Evolutionary conservation across 2,797 vertebrate species (phyloP), one percentile per base, ranked within the genome.

Genomic region (Gallinago solitaria): DNA sequence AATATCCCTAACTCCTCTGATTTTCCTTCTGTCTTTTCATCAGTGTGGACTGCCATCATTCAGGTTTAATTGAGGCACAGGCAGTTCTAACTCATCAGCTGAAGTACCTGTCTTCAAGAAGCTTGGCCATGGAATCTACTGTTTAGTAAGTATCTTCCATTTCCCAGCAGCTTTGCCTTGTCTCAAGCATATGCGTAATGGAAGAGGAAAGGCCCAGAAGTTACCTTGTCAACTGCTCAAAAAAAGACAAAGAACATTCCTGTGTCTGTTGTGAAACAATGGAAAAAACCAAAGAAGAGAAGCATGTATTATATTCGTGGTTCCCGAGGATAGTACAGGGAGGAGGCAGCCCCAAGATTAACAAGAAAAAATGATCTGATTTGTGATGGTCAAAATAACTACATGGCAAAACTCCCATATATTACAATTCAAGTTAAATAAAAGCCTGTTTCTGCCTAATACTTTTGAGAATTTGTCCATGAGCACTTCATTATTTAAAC

Each of bases 401-500:
- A 54, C 27, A 43, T 63, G 60, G 35, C 20, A 77, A 80, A 61
- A 48, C 4, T 1, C 5, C 15, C 4, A 16, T 54, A 37, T 57
- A 68, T 80, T 92, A 77, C 48, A 85, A 68, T 76, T 89, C 33
- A 39, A 48, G 54, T 82, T 82, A 96, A 95, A 94, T 79, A 87
- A 93, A 93, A 94, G 25, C 19, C 15, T 51, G 14, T 57, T 96
- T 95, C 68, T 93, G 28, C 37, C 65, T 81, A 73, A 77, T 60
- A 70, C 56, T 77, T 94, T 50, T 69, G 80, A 84, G 74, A 90
- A 92, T 94, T 87, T 95, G 51, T 91, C 88, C 68, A 71, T 85
- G 71, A 94, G 45, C 74, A 74, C 53, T 94, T 94, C 3, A 45
- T 89, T 96, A 96, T 89, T 96, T 96, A 95, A 95, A 82, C 80